Percentiles rank a stretch among this genome's conserved stretches.
Evolutionary conservation across 2,888 invertebrate species (phyloP).

Genomic region (Xestia sexstrigata): DNA sequence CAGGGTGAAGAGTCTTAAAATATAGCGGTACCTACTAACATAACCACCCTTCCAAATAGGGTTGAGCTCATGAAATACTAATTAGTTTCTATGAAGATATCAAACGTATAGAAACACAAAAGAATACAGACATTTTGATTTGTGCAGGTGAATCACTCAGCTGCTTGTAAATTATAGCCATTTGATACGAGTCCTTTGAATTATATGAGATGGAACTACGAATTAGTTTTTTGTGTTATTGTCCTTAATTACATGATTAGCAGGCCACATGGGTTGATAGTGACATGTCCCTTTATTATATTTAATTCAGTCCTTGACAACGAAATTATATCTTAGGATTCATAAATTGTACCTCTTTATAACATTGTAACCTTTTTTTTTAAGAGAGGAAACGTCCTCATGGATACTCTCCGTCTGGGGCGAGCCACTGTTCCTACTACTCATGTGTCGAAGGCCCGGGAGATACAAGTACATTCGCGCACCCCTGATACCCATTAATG

Average conservation of each 20-base stretch:
- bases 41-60: constrained; percentile 40
- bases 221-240: constrained; percentile 51
- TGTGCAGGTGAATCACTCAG: constrained; percentile 67
- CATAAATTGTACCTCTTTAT: neutral
- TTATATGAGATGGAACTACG: constrained; percentile 44
- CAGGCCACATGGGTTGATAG: constrained; percentile 4
- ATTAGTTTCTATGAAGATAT: constrained; percentile 58
- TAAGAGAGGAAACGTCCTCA: too few species aligned
- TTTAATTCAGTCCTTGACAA: neutral
- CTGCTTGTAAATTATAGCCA: constrained; percentile 65
- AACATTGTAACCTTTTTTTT: neutral
- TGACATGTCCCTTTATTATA: constrained; percentile 3
- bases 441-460: too few species aligned
- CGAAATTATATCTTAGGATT: neutral
- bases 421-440: too few species aligned
- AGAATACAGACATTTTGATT: constrained; percentile 60
- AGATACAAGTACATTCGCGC: too few species aligned
- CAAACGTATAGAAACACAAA: constrained; percentile 51
- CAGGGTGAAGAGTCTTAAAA: constrained; percentile 31
- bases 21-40: constrained; percentile 13
- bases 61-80: constrained; percentile 49
- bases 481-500: too few species aligned
- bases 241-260: constrained; percentile 46
- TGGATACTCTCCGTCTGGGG: too few species aligned
- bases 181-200: constrained; percentile 40